Evolutionary conservation across 2,797 vertebrate genomes (phyloP), one percentile per base, ranked within the genome.

Genomic region (Pseudomugil tenellus): DNA sequence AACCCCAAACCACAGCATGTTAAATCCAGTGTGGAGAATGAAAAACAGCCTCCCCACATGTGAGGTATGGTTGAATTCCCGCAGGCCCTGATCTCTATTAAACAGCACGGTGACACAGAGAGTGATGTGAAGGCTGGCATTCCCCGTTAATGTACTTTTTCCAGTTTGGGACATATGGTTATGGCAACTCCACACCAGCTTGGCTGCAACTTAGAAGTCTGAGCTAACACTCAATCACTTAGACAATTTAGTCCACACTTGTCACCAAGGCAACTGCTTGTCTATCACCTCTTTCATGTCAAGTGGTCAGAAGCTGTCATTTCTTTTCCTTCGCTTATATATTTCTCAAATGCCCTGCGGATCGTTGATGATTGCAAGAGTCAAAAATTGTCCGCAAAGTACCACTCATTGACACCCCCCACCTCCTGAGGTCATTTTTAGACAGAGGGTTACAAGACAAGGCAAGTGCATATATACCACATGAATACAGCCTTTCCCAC

Each of bases 401-500:
- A 67, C 43, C 72, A 55, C 49, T 83, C 87, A 79, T 72, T 83
- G 83, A 84, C 86, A 86, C 71, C 6, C 58, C 58, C 46, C 39
- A 70, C 73, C 73, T 81, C 63, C 64, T 2, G 19, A 72, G 77
- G 79, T 86, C 80, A 66, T 74, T 82, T 84, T 87, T 80, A 82
- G 70, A 82, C 66, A 57, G 37, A 46, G 79, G 74, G 72, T 73
- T 84, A 83, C 54, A 70, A 83, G 81, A 75, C 46, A 63, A 48
- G 54, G 77, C 73, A 59, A 77, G 83, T 79, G 84, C 81, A 78
- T 69, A 84, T 87, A 87, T 76, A 90, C 79, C 63, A 19, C 69
- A 84, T 85, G 80, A 89, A 90, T 92, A 93, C 91, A 91, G 89
- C 91, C 84, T 92, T 92, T 93, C 91, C 90, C 89, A 91, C 93